Evolutionary conservation across 2,113 vertebrate genomes (phyloP), one percentile per base, ranked within the genome.

Genomic region (Chrysemys picta): DNA sequence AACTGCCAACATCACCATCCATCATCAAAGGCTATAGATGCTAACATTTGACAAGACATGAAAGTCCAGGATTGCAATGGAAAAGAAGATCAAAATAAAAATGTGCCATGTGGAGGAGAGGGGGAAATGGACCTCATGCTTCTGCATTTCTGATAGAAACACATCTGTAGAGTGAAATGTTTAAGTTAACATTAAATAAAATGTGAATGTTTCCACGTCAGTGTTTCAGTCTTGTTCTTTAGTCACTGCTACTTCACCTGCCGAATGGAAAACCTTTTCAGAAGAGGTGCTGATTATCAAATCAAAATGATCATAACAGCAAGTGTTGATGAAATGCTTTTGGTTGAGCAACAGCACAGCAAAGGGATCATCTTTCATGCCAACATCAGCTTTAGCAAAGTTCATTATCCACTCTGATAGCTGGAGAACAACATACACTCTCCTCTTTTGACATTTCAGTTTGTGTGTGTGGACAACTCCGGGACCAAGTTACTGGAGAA

Each of bases 71-170:
- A 89, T 82, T 85, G 84, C 91, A 86, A 89, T 0, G 1, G 42
- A 38, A 92, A 57, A 95, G 56, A 89, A 82, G 29, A 87, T 83
- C 25, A 91, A 95, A 94, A 96, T 59, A 65, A 85, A 93, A 96
- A 87, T n/a, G 65, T 87, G 65, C 8, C 85, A 59, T 35, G 76
- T 59, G 6, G 47, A 90, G 80, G 59, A 92, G 38, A 92, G 35
- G 76, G 62, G 91, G 85, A 95, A 96, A 92, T 16, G 47, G 91
- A 93, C 12, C 8, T 45, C 65, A 82, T 29, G 1, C 29, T 93
- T 59, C 42, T 59, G 45, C 82, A 81, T 85, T 94, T 91, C 65
- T 91, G 54, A 85, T n/a, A 42, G 65, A 95, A 88, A 49, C 85
- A 53, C 91, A 94, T 35, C 38, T 82, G 56, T 47, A 92, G 72